Evolutionary conservation across 2,797 vertebrate genomes (phyloP).

Genomic region (Peromyscus melanophrys): DNA sequence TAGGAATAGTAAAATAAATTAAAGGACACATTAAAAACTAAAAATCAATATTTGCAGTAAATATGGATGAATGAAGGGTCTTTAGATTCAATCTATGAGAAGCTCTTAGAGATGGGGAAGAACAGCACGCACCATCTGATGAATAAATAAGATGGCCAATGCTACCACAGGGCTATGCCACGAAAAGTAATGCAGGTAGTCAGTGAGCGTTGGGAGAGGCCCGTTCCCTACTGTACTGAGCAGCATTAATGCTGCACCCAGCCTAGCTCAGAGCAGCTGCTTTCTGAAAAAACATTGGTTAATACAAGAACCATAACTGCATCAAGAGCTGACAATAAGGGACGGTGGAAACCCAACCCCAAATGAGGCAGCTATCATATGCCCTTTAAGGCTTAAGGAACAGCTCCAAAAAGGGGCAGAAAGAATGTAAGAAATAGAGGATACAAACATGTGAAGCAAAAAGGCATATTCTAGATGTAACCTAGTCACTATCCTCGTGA

Average conservation of each 20-base stretch:
- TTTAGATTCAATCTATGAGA: neutral
- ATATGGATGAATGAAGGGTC: neutral
- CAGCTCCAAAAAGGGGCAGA: neutral
- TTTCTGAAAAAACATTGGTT: neutral
- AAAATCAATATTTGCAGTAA: neutral
- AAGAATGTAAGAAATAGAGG: neutral
- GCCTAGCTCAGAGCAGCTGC: neutral
- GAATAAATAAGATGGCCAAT: neutral
- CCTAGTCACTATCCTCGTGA: neutral
- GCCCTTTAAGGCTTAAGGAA: neutral
- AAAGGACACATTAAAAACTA: neutral
- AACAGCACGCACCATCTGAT: neutral
- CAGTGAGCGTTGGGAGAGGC: neutral
- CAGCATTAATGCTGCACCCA: neutral
- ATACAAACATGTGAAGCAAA: neutral
- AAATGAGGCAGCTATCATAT: no score
- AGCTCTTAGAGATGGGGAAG: neutral
- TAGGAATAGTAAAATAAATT: conserved; percentile 14
- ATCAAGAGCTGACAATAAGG: neutral
- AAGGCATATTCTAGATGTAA: no score
- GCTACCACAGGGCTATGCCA: neutral
- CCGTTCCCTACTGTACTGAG: neutral
- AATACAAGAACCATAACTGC: neutral
- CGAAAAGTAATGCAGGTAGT: neutral
- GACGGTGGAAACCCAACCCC: neutral